Percentiles rank a stretch among this genome's conserved stretches.
phyloP scores from a whole-genome alignment of 1,140 invertebrate species.

The Neodiprion pinetum region DNA sequence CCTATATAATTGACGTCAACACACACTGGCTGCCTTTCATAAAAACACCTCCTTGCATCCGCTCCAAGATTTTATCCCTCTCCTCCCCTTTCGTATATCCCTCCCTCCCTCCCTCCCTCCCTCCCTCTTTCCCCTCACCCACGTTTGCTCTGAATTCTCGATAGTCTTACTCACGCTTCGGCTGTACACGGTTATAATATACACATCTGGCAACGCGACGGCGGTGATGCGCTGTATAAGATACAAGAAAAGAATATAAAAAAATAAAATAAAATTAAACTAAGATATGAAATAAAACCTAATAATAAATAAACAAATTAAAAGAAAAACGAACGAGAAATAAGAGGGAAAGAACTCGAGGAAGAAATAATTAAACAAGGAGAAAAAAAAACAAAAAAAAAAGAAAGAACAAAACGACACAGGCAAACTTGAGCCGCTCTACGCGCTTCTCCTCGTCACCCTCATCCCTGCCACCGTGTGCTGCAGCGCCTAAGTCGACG shows the following conservation, averaged over 20 bases:
- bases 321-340: neutral
- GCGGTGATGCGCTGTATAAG: neutral
- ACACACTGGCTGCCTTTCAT: slow-evolving; percentile 59
- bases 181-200: slow-evolving; percentile 28
- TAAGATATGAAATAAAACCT: neutral
- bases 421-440: neutral
- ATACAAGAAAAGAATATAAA: neutral
- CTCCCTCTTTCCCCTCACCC: slow-evolving; percentile 4
- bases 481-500: no score
- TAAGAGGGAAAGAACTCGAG: neutral
- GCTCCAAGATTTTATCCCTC: slow-evolving; percentile 39
- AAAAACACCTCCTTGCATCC: slow-evolving; percentile 62
- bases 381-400: no score
- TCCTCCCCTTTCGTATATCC: neutral
- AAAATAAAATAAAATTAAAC: neutral
- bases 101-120: slow-evolving; percentile 11
- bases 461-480: no score
- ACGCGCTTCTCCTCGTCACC: neutral
- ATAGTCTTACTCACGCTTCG: slow-evolving; percentile 45
- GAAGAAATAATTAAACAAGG: neutral
- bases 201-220: slow-evolving; percentile 37
- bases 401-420: no score
- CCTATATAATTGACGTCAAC: slow-evolving; percentile 62
- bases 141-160: slow-evolving; percentile 39
- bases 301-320: neutral